Evolutionary conservation across 1,140 invertebrate species (phyloP).

Genomic region (Sminthurides bifidus): DNA sequence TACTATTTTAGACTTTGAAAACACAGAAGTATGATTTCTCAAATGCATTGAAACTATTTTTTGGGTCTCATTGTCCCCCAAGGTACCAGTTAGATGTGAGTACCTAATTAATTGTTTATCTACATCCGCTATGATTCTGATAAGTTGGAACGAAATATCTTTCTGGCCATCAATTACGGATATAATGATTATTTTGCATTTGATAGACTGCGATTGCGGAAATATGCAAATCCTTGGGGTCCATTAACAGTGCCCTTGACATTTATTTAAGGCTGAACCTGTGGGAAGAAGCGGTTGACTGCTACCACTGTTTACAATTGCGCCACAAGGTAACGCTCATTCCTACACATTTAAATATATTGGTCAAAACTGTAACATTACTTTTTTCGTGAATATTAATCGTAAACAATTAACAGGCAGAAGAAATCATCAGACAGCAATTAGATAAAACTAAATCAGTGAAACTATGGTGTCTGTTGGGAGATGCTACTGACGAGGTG

Average conservation of each 20-base stretch:
- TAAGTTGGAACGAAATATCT: conserved; percentile 1
- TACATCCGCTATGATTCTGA: neutral
- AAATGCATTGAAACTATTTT: conserved; percentile 34
- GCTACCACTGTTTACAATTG: conserved; percentile 70
- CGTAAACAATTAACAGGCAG: conserved; percentile 49
- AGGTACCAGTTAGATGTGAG: neutral
- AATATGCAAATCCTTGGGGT: conserved; percentile 49
- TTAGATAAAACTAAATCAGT: conserved; percentile 67
- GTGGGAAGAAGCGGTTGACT: conserved; percentile 89
- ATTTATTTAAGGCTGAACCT: conserved; percentile 63
- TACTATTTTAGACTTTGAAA: conserved; percentile 41
- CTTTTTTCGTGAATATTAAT: conserved; percentile 4
- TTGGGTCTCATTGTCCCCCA: neutral
- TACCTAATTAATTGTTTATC: neutral
- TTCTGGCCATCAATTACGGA: neutral
- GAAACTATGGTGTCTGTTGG: conserved; percentile 76
- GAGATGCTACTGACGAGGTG: conserved; percentile 59
- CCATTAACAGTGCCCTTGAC: conserved; percentile 73
- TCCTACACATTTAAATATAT: neutral
- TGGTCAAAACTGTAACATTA: neutral
- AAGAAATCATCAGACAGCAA: conserved; percentile 72
- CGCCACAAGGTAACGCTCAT: conserved; percentile 55
- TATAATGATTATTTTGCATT: neutral
- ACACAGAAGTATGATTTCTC: neutral
- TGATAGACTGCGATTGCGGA: conserved; percentile 9